These are phyloP conservation scores for Formica aserva DNA, from an alignment of 2,888 invertebrate genomes.

Conservation along the genomic window DNA sequence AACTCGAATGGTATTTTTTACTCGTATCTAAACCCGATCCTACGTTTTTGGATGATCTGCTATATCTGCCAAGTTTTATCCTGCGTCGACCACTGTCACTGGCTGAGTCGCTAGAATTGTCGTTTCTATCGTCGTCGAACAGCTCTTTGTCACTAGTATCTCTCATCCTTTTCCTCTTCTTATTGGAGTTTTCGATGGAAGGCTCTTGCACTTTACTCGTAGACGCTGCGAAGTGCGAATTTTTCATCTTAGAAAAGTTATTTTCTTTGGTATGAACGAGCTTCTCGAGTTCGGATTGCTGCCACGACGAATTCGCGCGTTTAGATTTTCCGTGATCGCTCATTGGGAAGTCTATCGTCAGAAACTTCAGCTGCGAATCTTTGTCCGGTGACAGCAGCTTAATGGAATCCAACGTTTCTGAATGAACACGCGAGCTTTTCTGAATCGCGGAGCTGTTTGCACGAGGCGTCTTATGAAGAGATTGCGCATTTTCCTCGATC, in stretches of 20 bases:
- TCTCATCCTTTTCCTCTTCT: constrained; percentile 23
- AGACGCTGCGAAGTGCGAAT: background rate
- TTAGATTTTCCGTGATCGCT: background rate
- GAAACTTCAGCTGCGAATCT: constrained; percentile 69
- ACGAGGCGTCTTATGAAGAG: background rate
- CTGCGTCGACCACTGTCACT: constrained; percentile 5
- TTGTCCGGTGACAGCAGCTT: constrained; percentile 68
- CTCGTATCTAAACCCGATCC: background rate
- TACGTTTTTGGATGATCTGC: background rate
- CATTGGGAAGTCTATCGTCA: constrained; percentile 52
- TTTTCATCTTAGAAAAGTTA: constrained; percentile 27
- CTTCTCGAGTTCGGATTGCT: background rate
- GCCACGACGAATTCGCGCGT: background rate
- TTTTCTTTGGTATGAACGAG: background rate
- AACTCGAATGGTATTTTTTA: background rate
- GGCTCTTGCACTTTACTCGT: background rate
- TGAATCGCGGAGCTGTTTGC: background rate
- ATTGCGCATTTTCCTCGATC: background rate
- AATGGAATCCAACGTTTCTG: constrained; percentile 3
- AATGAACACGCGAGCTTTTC: background rate
- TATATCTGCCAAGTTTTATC: background rate
- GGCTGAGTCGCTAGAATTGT: background rate
- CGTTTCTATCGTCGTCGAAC: background rate
- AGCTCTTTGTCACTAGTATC: background rate
- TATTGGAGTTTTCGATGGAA: background rate